phyloP scores from a whole-genome alignment of 2,888 invertebrate species.

The Tanypteryx hageni region DNA sequence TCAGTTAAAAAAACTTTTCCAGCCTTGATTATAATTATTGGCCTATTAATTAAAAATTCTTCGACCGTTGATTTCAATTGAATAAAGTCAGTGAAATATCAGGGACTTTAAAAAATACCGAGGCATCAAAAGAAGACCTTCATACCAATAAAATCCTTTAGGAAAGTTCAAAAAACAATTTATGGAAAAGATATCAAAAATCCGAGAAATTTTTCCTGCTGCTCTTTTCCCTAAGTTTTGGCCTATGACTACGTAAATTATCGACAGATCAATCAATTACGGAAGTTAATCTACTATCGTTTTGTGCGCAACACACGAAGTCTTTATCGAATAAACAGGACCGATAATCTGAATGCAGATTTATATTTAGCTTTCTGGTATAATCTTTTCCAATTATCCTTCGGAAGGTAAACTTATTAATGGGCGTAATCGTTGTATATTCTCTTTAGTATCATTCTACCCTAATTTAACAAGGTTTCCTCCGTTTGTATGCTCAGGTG shows the following conservation, averaged over 20 bases:
- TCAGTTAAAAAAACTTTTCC: no score
- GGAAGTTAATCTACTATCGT: not conserved
- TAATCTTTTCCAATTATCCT: constrained; percentile 5
- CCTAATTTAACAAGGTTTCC: not conserved
- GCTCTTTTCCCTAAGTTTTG: not conserved
- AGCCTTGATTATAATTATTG: no score
- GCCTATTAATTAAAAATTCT: no score
- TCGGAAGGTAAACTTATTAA: not conserved
- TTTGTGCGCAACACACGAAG: not conserved
- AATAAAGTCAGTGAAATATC: no score
- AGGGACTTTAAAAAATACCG: no score
- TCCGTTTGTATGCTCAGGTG: not conserved
- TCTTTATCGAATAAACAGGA: not conserved
- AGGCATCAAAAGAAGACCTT: no score
- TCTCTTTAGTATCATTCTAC: not conserved
- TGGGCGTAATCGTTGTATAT: not conserved
- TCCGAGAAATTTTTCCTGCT: not conserved
- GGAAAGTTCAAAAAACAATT: not conserved
- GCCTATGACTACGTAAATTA: not conserved
- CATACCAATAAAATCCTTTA: not conserved
- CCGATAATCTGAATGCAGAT: not conserved
- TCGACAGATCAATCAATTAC: not conserved
- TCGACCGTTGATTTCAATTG: no score
- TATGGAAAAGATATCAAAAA: not conserved
- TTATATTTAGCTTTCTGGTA: not conserved